phyloP scores from a whole-genome alignment of 2,888 invertebrate genomes.

The Steromphala cineraria region DNA sequence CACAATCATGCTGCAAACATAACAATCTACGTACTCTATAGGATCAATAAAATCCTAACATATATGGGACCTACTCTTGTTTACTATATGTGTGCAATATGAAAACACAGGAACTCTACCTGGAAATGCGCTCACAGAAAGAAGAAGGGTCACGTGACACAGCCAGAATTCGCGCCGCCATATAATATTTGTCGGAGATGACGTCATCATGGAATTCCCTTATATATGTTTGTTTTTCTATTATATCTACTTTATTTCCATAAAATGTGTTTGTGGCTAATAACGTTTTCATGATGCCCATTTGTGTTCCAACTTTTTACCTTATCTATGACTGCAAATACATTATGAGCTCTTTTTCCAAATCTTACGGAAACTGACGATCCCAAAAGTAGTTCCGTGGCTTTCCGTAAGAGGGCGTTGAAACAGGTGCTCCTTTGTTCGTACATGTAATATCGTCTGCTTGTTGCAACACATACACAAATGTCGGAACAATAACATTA shows the following conservation, averaged over 20 bases:
- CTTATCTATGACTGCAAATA: not conserved
- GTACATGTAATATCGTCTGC: constrained; percentile 14
- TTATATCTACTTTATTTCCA: not conserved
- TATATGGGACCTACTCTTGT: constrained; percentile 16
- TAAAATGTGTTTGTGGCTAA: not conserved
- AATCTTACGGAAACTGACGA: not conserved
- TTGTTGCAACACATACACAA: constrained; percentile 6
- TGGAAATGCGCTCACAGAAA: constrained; percentile 58
- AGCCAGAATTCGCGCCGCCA: constrained; percentile 66
- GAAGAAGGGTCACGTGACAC: constrained; percentile 70
- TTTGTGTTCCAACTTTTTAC: not conserved
- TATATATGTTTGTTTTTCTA: not conserved
- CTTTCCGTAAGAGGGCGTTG: constrained; percentile 6
- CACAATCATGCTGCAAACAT: not conserved
- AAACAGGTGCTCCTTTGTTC: constrained; percentile 5
- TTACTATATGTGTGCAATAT: constrained; percentile 1
- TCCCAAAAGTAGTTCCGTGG: not conserved
- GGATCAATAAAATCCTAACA: constrained; percentile 4
- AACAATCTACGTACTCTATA: not conserved
- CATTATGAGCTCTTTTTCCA: not conserved
- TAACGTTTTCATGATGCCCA: too few species aligned
- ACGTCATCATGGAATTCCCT: constrained; percentile 46
- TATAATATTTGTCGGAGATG: constrained; percentile 57
- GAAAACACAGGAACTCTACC: constrained; percentile 19
- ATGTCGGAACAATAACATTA: not conserved